Evolutionary conservation across 2,113 vertebrate species (phyloP), one percentile per base, ranked within the genome.

Genomic region (Ochotona curzoniae): DNA sequence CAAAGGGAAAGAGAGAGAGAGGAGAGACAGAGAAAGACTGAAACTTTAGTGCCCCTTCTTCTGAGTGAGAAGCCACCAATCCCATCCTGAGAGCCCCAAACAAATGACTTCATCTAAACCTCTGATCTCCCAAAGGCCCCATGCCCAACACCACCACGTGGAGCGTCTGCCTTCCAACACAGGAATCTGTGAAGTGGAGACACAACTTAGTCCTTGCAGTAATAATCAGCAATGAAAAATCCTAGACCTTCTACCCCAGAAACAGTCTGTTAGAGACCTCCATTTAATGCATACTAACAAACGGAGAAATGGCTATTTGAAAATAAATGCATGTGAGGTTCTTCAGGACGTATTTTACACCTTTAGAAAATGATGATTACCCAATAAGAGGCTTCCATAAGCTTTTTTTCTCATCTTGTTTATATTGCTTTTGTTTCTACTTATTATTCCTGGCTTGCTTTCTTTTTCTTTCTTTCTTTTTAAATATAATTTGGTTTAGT

Each of bases 401-500:
- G n/a, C 26, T 73, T 80, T 73, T 80, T 94, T 13, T 67, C 73
- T 63, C 38, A 13, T 1, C 57, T 32, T 14, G 23, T 81, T 84
- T 92, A 6, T 30, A 60, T 66, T 87, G 89, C 51, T 35, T 63
- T 83, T 69, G n/a, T 85, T 51, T 54, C 18, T 71, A 49, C 30
- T 78, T 74, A 86, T 13, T 83, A 30, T 78, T 35, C 20, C 75
- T 10, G 2, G 17, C 25, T 17, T 8, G 57, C 49, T 75, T 26
- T 38, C n/a, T 17, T 25, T 20, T 28, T 83, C 32, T 21, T 66
- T 80, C 61, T n/a, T 49, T 60, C 76, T 81, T 64, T 20, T 23
- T 83, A n/a, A n/a, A 32, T 14, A 96, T 61, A 96, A 82, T 90
- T 96, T 97, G 92, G 80, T 67, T 96, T 96, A 96, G 64, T 87